phyloP scores from a whole-genome alignment of 2,797 vertebrate species.

The Halcyon leucocephala region DNA sequence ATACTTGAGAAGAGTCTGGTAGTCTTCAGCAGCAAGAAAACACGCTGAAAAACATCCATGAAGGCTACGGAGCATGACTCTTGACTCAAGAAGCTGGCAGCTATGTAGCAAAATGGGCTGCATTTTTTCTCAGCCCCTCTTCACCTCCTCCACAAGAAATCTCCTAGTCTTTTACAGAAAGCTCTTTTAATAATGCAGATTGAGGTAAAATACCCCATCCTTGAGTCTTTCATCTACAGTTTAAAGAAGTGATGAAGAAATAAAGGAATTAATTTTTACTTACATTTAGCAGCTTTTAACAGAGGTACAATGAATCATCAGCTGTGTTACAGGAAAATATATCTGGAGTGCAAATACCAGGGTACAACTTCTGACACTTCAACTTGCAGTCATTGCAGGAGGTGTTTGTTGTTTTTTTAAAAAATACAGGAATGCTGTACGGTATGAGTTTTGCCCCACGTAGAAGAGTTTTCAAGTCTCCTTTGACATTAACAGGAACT shows the following conservation, averaged over 20 bases:
- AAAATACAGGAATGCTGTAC: neutral
- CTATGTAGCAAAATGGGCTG: neutral
- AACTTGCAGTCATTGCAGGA: neutral
- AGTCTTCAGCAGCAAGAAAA: neutral
- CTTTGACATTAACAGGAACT: neutral
- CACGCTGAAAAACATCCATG: neutral
- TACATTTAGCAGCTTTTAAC: conserved; percentile 61
- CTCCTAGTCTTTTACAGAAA: neutral
- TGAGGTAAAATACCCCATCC: neutral
- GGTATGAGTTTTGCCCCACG: neutral
- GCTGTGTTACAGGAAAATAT: neutral
- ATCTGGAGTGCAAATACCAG: conserved; percentile 20
- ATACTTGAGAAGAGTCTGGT: neutral
- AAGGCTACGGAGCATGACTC: neutral
- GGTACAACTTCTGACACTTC: conserved; percentile 23
- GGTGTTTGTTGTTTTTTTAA: neutral
- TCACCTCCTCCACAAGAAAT: neutral
- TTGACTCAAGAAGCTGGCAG: neutral
- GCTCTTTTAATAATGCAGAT: neutral
- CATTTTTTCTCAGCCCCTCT: neutral
- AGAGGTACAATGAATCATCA: conserved; percentile 54
- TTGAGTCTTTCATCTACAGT: neutral
- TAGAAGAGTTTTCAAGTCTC: neutral
- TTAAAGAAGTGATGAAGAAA: neutral
- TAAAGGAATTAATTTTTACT: neutral